Conservation (phyloP, 2,113 vertebrate genomes). For the Benitochromis conjunctus region DNA sequence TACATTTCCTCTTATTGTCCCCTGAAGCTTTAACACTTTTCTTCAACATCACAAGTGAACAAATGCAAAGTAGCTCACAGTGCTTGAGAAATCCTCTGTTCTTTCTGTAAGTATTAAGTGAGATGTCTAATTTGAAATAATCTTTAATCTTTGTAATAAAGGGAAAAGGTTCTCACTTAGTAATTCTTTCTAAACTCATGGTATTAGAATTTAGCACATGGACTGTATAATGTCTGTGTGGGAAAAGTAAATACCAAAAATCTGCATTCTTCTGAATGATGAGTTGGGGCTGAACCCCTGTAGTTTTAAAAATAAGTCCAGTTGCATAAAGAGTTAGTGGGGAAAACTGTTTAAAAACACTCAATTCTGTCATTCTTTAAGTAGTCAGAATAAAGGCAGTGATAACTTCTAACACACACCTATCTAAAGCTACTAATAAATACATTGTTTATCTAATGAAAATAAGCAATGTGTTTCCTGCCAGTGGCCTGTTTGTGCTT, state of each 20-base stretch:
- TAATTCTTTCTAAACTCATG: background rate
- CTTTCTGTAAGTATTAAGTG: fast-evolving
- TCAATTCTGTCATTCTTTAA: background rate
- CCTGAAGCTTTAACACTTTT: background rate
- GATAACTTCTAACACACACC: background rate
- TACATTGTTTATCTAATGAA: background rate
- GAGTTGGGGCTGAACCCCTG: fast-evolving
- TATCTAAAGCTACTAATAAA: background rate
- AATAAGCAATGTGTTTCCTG: background rate
- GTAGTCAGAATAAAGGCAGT: fast-evolving
- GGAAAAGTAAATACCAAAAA: background rate
- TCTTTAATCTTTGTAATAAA: background rate
- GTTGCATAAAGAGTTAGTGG: background rate
- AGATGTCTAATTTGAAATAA: background rate
- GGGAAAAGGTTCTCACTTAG: fast-evolving
- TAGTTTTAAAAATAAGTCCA: too few relatives aligned
- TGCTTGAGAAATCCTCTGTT: background rate
- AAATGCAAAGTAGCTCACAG: background rate
- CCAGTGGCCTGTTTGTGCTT: background rate
- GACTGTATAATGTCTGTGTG: background rate
- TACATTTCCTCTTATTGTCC: background rate
- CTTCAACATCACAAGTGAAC: background rate
- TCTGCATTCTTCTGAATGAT: fast-evolving
- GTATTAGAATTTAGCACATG: fast-evolving
- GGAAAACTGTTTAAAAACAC: background rate